Conservation (phyloP, 2,797 vertebrate genomes). For the Hephaestus fuliginosus region DNA sequence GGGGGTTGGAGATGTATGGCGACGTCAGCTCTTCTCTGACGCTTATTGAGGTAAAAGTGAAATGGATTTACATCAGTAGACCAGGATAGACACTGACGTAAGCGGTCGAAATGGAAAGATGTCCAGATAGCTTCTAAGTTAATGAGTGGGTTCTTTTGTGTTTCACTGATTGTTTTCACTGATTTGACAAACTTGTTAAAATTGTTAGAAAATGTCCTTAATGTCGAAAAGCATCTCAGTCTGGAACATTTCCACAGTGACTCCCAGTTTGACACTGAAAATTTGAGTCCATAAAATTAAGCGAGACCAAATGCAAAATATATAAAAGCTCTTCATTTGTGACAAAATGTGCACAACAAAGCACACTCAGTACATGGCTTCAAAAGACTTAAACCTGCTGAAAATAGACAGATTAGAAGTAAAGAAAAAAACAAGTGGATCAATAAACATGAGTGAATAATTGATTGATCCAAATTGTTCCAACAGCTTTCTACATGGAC, state of each 20-base stretch:
- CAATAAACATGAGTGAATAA: slow-evolving; percentile 47
- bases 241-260: neutral
- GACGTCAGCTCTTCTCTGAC: slow-evolving; percentile 59
- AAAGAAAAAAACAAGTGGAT: slow-evolving; percentile 7
- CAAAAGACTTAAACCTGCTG: neutral
- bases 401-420: slow-evolving; percentile 18
- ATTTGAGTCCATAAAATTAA: neutral
- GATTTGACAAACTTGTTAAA: neutral
- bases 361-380: neutral
- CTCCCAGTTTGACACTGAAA: neutral
- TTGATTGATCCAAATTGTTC: slow-evolving; percentile 40
- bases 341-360: slow-evolving; percentile 3
- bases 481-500: slow-evolving; percentile 16
- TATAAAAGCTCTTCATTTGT: neutral
- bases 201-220: neutral
- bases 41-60: slow-evolving; percentile 40
- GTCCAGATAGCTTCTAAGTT: neutral
- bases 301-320: neutral
- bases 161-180: neutral
- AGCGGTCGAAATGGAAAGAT: slow-evolving; percentile 20
- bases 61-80: slow-evolving; percentile 39
- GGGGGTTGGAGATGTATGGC: slow-evolving; percentile 37
- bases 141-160: neutral
- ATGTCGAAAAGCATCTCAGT: neutral
- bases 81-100: slow-evolving; percentile 8